Evolutionary conservation across 2,113 vertebrate species (phyloP), one percentile per base, ranked within the genome.

Genomic region (Chionis minor): DNA sequence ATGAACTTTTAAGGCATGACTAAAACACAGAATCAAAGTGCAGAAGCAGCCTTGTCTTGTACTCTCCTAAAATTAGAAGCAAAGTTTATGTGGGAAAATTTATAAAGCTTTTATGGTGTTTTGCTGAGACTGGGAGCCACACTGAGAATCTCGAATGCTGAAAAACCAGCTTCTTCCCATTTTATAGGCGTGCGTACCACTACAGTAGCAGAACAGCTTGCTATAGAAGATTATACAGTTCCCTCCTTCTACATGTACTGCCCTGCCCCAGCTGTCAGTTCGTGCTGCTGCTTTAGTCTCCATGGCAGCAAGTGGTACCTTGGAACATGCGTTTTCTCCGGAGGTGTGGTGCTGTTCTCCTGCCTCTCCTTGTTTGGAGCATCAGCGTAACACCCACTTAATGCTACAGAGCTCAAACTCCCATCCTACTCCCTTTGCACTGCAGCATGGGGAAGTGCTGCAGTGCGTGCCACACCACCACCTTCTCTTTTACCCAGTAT

Each of bases 131-230:
- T 13, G 14, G 81, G 14, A 80, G 63, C 27, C 62, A 69, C 9
- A n/a, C 2, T 58, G n/a, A 88, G 33, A 61, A 71, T 55, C 32
- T 9, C 32, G 4, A 56, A 32, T 4, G 5, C 20, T 19, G 61
- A 33, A 17, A 65, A 54, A 61, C 33, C 0, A 5, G 0, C 7
- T 84, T 62, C 42, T 63, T 3, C 20, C 26, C 2, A 9, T 62
- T 86, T 88, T 13, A 61, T 61, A 33, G 7, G 3, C 0, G 0
- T 35, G 8, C 51, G 23, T 78, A 45, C 35, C 17, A 42, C 21
- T 18, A 11, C 16, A n/a, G 38, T 1, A 71, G 69, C 38, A 33
- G 38, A 79, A 56, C 35, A 86, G 40, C 20, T 61, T 65, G 47
- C 44, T 75, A 0, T 1, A 56, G 40, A 83, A 33, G 9, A 54